Percentiles rank a stretch among this genome's conserved stretches.
Conservation (phyloP, 2,797 vertebrate genomes). For the Chrysocyon brachyurus region DNA sequence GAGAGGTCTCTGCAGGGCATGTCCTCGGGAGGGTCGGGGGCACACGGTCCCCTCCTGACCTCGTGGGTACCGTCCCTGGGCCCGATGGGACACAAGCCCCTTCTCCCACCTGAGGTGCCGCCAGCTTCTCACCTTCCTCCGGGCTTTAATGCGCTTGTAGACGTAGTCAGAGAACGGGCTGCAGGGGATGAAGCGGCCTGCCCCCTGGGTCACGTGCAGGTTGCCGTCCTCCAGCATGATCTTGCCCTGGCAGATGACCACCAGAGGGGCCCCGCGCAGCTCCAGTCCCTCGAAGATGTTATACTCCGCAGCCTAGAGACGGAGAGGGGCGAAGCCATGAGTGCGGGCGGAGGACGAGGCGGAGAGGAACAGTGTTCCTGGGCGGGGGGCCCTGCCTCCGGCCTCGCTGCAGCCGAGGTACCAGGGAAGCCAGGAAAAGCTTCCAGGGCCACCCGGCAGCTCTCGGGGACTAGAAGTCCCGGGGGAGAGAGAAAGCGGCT, state of each 20-base stretch:
- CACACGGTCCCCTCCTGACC: rapidly evolving
- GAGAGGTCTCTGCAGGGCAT: rapidly evolving
- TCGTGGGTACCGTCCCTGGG: rapidly evolving
- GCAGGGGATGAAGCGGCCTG: slow-evolving; percentile 96
- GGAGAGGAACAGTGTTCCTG: background rate
- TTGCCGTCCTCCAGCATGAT: slow-evolving; percentile 96
- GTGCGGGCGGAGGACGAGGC: rapidly evolving
- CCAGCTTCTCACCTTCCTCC: slow-evolving; percentile 94
- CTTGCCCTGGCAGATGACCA: slow-evolving; percentile 98
- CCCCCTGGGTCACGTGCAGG: slow-evolving; percentile 94
- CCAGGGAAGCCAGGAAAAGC: background rate
- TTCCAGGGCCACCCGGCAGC: no score
- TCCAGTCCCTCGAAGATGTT: slow-evolving; percentile 99
- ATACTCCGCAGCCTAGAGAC: slow-evolving; percentile 94
- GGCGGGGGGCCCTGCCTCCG: background rate
- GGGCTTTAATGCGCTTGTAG: slow-evolving; percentile 98
- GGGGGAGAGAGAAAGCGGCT: background rate
- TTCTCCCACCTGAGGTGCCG: rapidly evolving
- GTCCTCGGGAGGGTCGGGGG: background rate
- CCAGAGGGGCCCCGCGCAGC: slow-evolving; percentile 94
- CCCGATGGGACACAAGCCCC: no score
- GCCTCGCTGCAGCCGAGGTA: background rate
- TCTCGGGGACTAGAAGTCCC: background rate
- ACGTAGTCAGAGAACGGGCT: slow-evolving; percentile 96
- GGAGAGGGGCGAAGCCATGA: background rate